Evolutionary conservation across 1,140 invertebrate species (phyloP).

Genomic region (Drosophila fuyamai): DNA sequence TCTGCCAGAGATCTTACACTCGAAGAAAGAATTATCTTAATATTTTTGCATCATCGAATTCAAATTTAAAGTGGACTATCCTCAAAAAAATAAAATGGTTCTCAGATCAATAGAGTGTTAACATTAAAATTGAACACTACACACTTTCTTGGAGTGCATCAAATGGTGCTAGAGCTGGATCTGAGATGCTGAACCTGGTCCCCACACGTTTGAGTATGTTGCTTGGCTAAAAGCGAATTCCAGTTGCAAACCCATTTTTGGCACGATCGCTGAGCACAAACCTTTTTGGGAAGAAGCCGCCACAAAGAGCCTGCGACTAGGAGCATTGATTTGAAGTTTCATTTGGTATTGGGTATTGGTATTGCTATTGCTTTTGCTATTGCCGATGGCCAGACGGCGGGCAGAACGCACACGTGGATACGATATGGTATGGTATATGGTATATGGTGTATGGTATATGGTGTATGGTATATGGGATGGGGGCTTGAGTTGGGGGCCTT

Average conservation of each 20-base stretch:
- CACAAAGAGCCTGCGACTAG: constrained; percentile 9
- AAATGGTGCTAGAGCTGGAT: constrained; percentile 30
- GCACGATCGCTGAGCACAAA: constrained; percentile 63
- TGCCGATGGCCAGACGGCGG: constrained; percentile 35
- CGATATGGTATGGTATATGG: constrained; percentile 1
- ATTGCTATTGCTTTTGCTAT: constrained; percentile 9
- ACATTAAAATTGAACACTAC: not conserved
- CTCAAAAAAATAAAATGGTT: too few relatives aligned
- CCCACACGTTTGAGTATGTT: constrained; percentile 39
- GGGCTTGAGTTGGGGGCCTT: not conserved
- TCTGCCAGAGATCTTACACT: constrained; percentile 13
- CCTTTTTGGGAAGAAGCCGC: constrained; percentile 67
- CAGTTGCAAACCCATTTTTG: constrained; percentile 83
- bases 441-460: constrained; percentile 2
- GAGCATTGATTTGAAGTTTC: constrained; percentile 67
- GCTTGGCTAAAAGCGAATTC: constrained; percentile 78
- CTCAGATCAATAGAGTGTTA: too few relatives aligned
- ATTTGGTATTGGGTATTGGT: constrained; percentile 39
- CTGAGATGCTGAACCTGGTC: constrained; percentile 42
- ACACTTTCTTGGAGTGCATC: not conserved
- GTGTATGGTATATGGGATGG: not conserved
- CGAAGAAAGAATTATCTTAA: not conserved
- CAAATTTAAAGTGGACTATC: too few relatives aligned
- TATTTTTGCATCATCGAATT: not conserved
- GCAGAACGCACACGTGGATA: constrained; percentile 75